A percentile compares a stretch with the other conserved stretches of the same genome.
Conservation (phyloP, 2,113 vertebrate genomes). For the Anoplopoma fimbria region DNA sequence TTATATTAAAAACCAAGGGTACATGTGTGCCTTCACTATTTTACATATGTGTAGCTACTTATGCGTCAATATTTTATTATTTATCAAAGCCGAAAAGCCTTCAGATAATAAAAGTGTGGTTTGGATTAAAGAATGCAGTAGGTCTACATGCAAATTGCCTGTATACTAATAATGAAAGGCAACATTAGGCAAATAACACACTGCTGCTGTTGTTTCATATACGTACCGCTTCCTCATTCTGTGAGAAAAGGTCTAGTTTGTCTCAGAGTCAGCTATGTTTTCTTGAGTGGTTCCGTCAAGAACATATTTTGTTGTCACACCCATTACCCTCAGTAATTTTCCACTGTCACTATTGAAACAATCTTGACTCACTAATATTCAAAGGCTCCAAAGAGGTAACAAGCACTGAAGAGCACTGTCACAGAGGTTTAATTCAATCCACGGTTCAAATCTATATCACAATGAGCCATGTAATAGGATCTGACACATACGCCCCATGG, state of each 20-base stretch:
- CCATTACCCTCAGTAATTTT: conserved; percentile 40
- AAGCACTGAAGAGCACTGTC: background rate
- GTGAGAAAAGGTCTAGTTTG: conserved; percentile 35
- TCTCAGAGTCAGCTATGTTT: conserved; percentile 18
- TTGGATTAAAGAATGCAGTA: background rate
- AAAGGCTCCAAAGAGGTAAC: background rate
- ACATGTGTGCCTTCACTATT: too few species aligned
- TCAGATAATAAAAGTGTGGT: background rate
- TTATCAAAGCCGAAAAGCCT: background rate
- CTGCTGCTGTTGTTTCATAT: conserved; percentile 6
- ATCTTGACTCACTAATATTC: background rate
- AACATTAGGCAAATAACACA: background rate
- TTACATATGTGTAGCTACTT: too few species aligned
- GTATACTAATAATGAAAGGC: background rate
- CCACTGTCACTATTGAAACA: conserved; percentile 30
- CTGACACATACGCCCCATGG: background rate
- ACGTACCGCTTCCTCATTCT: conserved; percentile 42
- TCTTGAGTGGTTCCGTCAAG: background rate
- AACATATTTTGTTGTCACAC: conserved; percentile 24
- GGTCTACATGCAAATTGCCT: too few species aligned
- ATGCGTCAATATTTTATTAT: background rate
- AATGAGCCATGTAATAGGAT: background rate
- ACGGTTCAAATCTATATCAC: background rate
- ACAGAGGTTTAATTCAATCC: background rate
- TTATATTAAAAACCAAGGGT: too few species aligned